Base-by-base conservation (phyloP, 2,888 invertebrate species). In the Chrysolina haemoptera region DNA sequence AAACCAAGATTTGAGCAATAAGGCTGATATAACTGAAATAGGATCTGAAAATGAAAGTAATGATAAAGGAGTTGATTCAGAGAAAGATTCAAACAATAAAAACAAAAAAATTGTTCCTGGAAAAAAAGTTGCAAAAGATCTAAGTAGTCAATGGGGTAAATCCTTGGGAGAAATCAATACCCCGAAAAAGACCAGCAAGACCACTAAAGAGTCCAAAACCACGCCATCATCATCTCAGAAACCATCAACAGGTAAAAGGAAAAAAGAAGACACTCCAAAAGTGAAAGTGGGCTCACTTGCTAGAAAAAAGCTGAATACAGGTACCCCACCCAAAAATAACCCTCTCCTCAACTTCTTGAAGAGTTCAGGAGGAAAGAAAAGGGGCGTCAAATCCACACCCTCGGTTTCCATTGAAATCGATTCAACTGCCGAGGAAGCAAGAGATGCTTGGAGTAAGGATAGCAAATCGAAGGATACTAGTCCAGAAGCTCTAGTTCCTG, bases 391-490 rank as follows among this genome's bases (percentile, higher is more conserved):
- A 55, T 12, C 53, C 0, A 50, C n/a, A 27, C 0, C 35, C 3
- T 35, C 35, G 14, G n/a, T n/a, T 22, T 3, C 8, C 4, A 41
- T 27, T 10, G 50, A 53, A 27, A 66, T 79, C 12, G 75, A 77
- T 41, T 10, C 79, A 53, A 75, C 71, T 18, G 64, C 78, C 35
- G 82, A 81, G 66, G 83, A 82, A 68, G 83, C 83, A 10, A 76
- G 81, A 76, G 83, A 84, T 77, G 81, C 83, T 22, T 84, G 84
- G 84, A 74, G 71, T 18, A 77, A 73, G 35, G 59, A 59, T 1
- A 59, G 27, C 16, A 59, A 59, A 59, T 27, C 22, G 18, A 53
- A 53, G 16, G 16, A 27, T 59, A 35, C 2, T 5, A 40, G 53
- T 16, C 11, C 16, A 18, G 75, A 69, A 48, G 63, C 1, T 48